Percentiles rank a stretch among this genome's conserved stretches.
phyloP scores from a whole-genome alignment of 2,797 vertebrate species.

The Agapornis canus region DNA sequence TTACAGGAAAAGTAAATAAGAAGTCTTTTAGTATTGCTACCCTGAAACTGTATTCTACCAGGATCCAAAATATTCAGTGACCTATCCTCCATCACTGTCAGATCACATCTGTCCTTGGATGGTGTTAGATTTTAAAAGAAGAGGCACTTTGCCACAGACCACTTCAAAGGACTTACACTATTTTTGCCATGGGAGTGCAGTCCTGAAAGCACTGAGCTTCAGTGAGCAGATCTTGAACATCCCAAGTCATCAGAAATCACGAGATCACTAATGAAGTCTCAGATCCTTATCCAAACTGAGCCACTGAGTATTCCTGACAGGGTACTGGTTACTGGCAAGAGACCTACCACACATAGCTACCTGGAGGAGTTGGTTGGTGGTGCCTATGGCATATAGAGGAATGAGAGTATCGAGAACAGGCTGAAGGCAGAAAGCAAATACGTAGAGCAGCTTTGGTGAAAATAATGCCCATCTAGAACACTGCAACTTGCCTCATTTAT shows the following conservation, averaged over 20 bases:
- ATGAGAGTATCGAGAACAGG: background rate
- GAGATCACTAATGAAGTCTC: background rate
- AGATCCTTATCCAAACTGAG: background rate
- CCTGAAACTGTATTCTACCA: background rate
- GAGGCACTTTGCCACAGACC: background rate
- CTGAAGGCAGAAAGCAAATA: background rate
- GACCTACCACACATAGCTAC: fast-evolving
- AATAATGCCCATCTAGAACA: background rate
- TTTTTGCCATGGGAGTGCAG: background rate
- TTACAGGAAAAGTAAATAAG: background rate
- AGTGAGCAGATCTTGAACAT: background rate
- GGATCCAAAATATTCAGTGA: background rate
- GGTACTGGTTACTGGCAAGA: background rate
- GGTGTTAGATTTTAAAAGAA: background rate
- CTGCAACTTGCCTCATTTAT: background rate
- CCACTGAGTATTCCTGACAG: background rate
- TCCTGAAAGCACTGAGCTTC: background rate
- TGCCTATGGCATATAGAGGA: background rate
- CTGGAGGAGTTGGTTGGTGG: background rate
- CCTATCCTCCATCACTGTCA: background rate
- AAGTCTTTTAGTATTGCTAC: background rate
- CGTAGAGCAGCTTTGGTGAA: background rate
- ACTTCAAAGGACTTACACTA: background rate
- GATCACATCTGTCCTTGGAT: background rate
- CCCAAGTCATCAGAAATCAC: background rate